Percentiles rank a stretch among this genome's conserved stretches.
Evolutionary conservation across 2,888 invertebrate genomes (phyloP).

Genomic region (Eristalis intricaria): DNA sequence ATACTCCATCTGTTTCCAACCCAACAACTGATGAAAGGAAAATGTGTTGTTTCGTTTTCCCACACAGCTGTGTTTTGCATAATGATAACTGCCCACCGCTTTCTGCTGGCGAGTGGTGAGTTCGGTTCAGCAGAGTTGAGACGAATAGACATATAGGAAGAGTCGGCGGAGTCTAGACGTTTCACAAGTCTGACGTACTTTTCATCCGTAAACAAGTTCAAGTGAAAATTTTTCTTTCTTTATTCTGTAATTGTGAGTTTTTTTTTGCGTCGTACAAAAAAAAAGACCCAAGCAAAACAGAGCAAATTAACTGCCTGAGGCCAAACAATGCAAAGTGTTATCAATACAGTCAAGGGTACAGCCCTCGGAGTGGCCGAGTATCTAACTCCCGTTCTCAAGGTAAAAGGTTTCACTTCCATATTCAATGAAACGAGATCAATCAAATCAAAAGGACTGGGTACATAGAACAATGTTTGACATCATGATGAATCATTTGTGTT

Average conservation of each 20-base stretch:
- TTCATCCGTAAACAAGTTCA: conserved; percentile 65
- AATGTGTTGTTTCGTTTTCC: conserved; percentile 36
- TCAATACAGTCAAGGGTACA: conserved; percentile 97
- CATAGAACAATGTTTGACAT: not conserved
- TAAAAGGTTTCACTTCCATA: conserved; percentile 79
- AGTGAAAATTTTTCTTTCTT: conserved; percentile 46
- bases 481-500: conserved; percentile 58
- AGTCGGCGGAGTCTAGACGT: conserved; percentile 51
- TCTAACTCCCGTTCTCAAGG: conserved; percentile 97
- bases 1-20: not conserved
- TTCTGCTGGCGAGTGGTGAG: not conserved
- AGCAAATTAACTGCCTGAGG: not conserved
- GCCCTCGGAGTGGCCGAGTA: conserved; percentile 98
- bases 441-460: not conserved
- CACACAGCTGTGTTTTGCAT: conserved; percentile 36
- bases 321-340: conserved; percentile 93
- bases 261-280: conserved; percentile 15
- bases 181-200: conserved; percentile 45
- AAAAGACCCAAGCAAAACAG: conserved; percentile 11
- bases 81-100: conserved; percentile 18
- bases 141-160: conserved; percentile 26
- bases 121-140: not conserved
- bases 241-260: conserved; percentile 11
- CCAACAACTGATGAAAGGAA: not conserved
- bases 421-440: not conserved